These are phyloP conservation scores for Microcaecilia unicolor DNA, from an alignment of 2,797 vertebrate genomes.

Conservation along the genomic window DNA sequence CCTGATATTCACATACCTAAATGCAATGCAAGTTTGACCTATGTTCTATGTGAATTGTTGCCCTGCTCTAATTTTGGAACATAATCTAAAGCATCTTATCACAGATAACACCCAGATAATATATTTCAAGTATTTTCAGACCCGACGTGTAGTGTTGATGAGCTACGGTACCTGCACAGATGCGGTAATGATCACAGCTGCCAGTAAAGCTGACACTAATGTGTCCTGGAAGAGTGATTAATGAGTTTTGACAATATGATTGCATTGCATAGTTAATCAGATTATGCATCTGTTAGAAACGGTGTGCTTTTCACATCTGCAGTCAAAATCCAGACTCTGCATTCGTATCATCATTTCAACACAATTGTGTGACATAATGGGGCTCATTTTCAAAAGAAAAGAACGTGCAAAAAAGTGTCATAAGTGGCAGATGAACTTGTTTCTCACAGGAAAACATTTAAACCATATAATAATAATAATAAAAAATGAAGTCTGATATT, in stretches of 20 bases:
- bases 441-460: no score
- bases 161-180: conserved; percentile 25
- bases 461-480: no score
- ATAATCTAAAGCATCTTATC: no score
- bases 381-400: no score
- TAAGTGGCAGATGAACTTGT: no score
- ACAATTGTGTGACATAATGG: conserved; percentile 10
- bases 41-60: no score
- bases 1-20: no score
- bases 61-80: no score
- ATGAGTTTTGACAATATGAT: conserved; percentile 66
- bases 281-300: conserved; percentile 60
- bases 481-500: no score
- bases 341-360: conserved; percentile 42
- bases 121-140: conserved; percentile 2
- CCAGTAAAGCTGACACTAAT: conserved; percentile 44
- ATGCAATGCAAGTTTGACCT: no score
- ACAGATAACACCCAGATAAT: neutral
- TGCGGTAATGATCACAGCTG: conserved; percentile 45
- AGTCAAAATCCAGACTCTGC: conserved; percentile 39
- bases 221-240: conserved; percentile 61
- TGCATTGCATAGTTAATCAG: conserved; percentile 60
- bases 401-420: no score
- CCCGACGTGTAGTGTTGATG: neutral
- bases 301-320: conserved; percentile 50